Conservation (phyloP, 2,113 vertebrate genomes). For the Caretta caretta region DNA sequence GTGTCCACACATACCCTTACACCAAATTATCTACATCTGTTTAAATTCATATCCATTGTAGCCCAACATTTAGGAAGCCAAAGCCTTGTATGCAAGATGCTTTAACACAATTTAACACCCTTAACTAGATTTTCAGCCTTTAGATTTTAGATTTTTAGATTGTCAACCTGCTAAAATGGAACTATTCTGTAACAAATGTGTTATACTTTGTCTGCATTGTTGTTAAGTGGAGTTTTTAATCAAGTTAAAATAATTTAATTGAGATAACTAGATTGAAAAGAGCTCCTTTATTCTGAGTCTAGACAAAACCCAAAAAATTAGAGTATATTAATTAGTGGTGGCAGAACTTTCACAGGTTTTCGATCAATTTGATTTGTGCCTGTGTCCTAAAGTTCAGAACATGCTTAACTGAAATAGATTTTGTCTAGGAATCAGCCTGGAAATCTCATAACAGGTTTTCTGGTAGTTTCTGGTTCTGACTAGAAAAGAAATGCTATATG, state of each 20-base stretch:
- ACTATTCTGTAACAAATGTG: not conserved
- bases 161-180: not conserved
- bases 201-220: not conserved
- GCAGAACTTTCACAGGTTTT: not conserved
- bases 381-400: not conserved
- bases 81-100: not conserved
- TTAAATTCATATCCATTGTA: not conserved
- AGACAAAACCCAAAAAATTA: not conserved
- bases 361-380: not conserved
- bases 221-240: not conserved
- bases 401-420: not conserved
- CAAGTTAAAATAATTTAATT: not conserved
- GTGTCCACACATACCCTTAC: not conserved
- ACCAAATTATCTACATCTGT: not conserved
- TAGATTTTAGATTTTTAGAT: not conserved
- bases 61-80: not conserved
- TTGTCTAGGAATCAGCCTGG: not conserved
- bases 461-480: not conserved
- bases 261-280: not conserved
- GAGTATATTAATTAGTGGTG: not conserved
- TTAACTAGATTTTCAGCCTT: not conserved
- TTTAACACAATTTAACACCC: not conserved
- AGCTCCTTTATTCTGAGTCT: not conserved
- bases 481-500: not conserved
- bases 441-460: not conserved